A percentile compares a stretch with the other conserved stretches of the same genome.
Conservation (phyloP, 2,888 invertebrate species). For the Seira ritae region DNA sequence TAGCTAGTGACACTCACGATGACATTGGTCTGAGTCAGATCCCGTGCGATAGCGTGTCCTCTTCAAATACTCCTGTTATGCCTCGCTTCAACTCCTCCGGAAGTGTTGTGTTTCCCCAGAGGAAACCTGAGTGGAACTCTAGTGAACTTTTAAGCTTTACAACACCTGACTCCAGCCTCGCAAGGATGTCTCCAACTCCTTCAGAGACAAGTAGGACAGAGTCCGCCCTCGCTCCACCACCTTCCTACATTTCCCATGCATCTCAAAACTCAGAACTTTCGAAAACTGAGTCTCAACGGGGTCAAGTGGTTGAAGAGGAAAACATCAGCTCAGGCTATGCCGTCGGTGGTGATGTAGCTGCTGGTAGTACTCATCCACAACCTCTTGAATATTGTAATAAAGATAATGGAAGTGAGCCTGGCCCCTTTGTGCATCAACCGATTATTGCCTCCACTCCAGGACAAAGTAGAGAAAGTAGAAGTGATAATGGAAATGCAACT, state of each 20-base stretch:
- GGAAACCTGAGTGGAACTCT: slow-evolving; percentile 63
- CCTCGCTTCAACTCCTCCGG: slow-evolving; percentile 65
- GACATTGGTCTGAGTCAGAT: slow-evolving; percentile 38
- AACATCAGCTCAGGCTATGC: background rate
- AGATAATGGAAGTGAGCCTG: background rate
- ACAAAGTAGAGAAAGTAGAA: background rate
- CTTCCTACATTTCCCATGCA: slow-evolving; percentile 70
- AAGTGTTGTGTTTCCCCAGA: slow-evolving; percentile 62
- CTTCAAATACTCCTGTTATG: slow-evolving; percentile 70
- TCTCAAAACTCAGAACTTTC: slow-evolving; percentile 71
- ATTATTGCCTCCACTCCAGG: background rate
- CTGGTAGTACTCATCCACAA: background rate
- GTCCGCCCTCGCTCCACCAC: slow-evolving; percentile 68
- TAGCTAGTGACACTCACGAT: background rate
- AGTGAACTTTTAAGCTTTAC: slow-evolving; percentile 60
- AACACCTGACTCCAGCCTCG: slow-evolving; percentile 61
- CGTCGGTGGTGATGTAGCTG: background rate
- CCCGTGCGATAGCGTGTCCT: slow-evolving; percentile 63
- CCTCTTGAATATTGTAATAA: background rate
- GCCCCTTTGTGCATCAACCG: background rate
- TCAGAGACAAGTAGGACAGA: slow-evolving; percentile 71
- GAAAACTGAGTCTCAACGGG: slow-evolving; percentile 70
- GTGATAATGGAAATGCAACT: background rate
- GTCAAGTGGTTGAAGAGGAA: slow-evolving; percentile 53
- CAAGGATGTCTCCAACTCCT: slow-evolving; percentile 68